phyloP scores from a whole-genome alignment of 2,888 invertebrate species.

The Drosophila rubida region DNA sequence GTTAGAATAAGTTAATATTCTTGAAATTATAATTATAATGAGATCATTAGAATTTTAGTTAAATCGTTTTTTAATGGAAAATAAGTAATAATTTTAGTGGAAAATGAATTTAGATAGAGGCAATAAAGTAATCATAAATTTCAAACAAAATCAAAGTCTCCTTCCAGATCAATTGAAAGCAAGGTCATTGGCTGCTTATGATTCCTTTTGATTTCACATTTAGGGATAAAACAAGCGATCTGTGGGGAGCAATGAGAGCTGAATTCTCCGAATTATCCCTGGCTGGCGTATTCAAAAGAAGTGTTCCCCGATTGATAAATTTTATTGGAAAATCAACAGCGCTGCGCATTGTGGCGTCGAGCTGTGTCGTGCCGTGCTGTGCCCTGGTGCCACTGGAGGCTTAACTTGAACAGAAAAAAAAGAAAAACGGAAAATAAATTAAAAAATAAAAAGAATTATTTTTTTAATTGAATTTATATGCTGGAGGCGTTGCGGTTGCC shows the following conservation, averaged over 20 bases:
- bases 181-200: background rate
- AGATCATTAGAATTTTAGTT: no score
- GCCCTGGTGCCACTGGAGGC: background rate
- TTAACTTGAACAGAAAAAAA: slow-evolving; percentile 9
- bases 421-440: slow-evolving; percentile 5
- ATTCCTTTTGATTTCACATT: slow-evolving; percentile 6
- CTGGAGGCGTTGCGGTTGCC: slow-evolving; percentile 49
- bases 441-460: slow-evolving; percentile 26
- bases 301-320: slow-evolving; percentile 21
- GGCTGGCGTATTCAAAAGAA: background rate
- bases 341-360: background rate
- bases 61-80: no score
- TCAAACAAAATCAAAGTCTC: background rate
- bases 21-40: no score
- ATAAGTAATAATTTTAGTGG: no score
- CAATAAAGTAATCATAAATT: background rate
- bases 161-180: background rate
- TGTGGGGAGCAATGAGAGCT: background rate
- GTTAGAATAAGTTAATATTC: no score
- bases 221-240: background rate
- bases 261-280: slow-evolving; percentile 4
- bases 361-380: background rate
- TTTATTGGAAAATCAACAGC: slow-evolving; percentile 24
- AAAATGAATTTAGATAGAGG: background rate
- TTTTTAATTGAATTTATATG: slow-evolving; percentile 66